A percentile compares a stretch with the other conserved stretches of the same genome.
Conservation (phyloP, 2,113 vertebrate species). For the Melanerpes aurifrons region DNA sequence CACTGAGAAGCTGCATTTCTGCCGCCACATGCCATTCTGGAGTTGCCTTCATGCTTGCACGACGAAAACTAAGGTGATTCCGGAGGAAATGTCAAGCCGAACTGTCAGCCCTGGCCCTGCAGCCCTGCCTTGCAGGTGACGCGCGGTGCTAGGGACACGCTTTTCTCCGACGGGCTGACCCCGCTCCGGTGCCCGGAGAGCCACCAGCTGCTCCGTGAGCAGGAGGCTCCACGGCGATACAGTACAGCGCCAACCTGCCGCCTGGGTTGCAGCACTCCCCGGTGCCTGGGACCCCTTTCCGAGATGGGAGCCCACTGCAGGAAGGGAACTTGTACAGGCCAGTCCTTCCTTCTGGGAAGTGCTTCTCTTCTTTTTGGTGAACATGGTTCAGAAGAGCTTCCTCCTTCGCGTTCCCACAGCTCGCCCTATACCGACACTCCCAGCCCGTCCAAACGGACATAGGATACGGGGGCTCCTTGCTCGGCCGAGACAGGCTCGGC, state of each 20-base stretch:
- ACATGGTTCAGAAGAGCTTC: background rate
- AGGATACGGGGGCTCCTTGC: background rate
- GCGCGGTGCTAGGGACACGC: background rate
- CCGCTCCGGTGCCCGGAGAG: rapidly evolving
- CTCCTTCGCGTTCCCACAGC: background rate
- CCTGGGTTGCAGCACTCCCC: background rate
- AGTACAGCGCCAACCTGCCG: rapidly evolving
- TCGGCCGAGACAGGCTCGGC: background rate
- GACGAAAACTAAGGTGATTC: background rate
- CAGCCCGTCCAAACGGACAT: too few relatives aligned
- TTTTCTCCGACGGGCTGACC: background rate
- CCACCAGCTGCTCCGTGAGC: rapidly evolving
- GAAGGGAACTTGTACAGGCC: background rate
- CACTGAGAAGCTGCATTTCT: rapidly evolving
- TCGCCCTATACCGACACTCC: background rate
- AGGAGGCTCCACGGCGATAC: rapidly evolving
- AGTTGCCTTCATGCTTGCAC: background rate
- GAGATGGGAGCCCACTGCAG: too few relatives aligned
- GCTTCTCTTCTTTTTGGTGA: too few relatives aligned
- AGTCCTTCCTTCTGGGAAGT: rapidly evolving
- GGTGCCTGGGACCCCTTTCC: background rate
- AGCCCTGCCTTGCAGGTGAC: background rate
- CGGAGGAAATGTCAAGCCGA: background rate
- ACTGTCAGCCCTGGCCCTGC: rapidly evolving
- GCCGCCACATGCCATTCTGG: rapidly evolving